Conservation (phyloP, 2,113 vertebrate species). For the Cygnus buccinator region DNA sequence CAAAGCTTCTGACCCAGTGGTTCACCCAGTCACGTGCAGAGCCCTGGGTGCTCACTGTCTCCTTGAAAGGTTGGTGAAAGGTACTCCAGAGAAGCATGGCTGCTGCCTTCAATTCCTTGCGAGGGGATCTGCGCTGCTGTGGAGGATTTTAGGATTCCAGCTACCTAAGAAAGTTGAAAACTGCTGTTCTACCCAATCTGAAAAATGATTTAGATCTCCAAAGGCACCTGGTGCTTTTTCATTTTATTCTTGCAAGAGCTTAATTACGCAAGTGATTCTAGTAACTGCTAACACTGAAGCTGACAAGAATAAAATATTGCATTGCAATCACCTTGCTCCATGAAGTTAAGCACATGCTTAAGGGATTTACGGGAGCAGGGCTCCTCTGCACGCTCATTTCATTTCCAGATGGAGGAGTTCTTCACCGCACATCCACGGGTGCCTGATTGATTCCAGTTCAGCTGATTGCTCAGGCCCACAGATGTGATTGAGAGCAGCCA, state of each 20-base stretch:
- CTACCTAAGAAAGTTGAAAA: not conserved
- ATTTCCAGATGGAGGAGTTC: not conserved
- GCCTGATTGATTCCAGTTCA: not conserved
- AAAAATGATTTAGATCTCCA: conserved; percentile 37
- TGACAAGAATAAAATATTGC: conserved; percentile 48
- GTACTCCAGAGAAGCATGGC: not conserved
- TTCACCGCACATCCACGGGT: accelerated
- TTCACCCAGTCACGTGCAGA: accelerated
- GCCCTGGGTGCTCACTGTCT: not conserved
- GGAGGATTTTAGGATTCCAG: not conserved
- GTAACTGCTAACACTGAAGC: not conserved
- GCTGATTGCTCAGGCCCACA: not conserved
- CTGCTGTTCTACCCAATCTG: not conserved
- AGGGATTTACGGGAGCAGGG: not conserved
- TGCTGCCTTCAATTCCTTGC: not conserved
- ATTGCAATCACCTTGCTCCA: not conserved
- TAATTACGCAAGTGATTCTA: conserved; percentile 50
- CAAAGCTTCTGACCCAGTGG: not conserved
- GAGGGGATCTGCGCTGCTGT: accelerated
- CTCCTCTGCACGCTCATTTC: not conserved
- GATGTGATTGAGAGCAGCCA: not conserved
- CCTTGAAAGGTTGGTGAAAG: not conserved
- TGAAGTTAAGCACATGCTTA: not conserved
- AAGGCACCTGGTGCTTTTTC: not conserved
- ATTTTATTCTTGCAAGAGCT: conserved; percentile 27